Evolutionary conservation across 2,113 vertebrate genomes (phyloP).

Genomic region (Apus apus): DNA sequence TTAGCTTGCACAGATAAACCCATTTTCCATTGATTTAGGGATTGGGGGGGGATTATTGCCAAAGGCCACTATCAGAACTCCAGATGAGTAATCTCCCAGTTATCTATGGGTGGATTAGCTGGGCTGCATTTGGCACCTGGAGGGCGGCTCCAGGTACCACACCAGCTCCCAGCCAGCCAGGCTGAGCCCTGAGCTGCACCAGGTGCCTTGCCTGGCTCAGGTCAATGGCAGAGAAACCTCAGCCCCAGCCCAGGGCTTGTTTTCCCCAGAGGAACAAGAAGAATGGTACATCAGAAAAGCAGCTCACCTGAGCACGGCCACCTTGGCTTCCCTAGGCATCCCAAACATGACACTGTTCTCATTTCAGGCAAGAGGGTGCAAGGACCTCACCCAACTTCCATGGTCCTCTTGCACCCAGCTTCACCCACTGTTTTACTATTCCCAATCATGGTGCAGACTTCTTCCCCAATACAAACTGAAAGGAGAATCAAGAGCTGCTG

Average conservation of each 20-base stretch:
- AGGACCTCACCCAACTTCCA: not conserved
- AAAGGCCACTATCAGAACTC: slow-evolving; percentile 35
- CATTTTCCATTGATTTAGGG: slow-evolving; percentile 35
- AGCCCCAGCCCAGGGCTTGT: not conserved
- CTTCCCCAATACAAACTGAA: not conserved
- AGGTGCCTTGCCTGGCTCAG: not conserved
- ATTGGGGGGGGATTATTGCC: slow-evolving; percentile 5
- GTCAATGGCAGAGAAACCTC: not conserved
- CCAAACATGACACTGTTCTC: not conserved
- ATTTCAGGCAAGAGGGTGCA: not conserved
- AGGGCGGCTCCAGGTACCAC: not conserved
- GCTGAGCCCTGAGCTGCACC: not conserved
- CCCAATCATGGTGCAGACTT: not conserved
- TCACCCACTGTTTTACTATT: not conserved
- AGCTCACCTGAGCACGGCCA: accelerated
- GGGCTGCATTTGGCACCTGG: not conserved
- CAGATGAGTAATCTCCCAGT: slow-evolving; percentile 1
- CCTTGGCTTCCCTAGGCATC: not conserved
- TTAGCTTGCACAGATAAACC: not conserved
- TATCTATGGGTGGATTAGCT: slow-evolving; percentile 10
- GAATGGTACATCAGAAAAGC: not conserved
- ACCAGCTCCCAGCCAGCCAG: not conserved
- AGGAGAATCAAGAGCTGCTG: not conserved
- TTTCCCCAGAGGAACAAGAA: accelerated
- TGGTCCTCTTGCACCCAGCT: not conserved